Base-by-base conservation (phyloP, 2,888 invertebrate species). In the Stenodema calcarata region DNA sequence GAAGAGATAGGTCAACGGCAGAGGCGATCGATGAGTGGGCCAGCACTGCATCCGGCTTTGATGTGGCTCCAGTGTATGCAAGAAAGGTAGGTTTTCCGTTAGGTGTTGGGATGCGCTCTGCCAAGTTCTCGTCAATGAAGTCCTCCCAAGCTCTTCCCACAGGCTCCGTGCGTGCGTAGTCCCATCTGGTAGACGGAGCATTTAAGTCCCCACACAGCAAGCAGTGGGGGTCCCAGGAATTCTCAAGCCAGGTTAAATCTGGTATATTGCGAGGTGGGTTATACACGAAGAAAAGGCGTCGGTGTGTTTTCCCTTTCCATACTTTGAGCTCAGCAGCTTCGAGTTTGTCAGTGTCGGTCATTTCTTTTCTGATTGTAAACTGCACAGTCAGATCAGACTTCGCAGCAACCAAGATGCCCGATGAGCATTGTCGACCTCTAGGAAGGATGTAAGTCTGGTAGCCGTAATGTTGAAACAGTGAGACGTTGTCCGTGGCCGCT, bases 401-500 rank as follows among this genome's bases (percentile, higher is more conserved):
- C 35, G 78, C 78, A 35, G 78, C 78, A 12, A 78, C 35, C 16
- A 78, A n/a, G n/a, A 78, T 44, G 12, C 78, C 78, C 7, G 78
- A 78, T 41, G 78, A 35, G 78, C 35, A 35, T 42, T 78, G 42
- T 11, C 78, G 41, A 27, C 27, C 16, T 41, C 78, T 41, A 27
- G 35, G 78, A 44, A 78, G 42, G 7, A 78, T 18, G 18, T 78
- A 78, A 9, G 78, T 78, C 42, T 78, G 78, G 78, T 78, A 78
- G 78, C 78, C 78, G 16, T 78, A n/a, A 16, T 9, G 11, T 35
- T 42, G 78, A n/a, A 78, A 78, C 12, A 42, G 44, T 42, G 11
- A 7, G 14, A 78, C 12, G 42, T 16, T 44, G 27, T 78, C 78
- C 14, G 78, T 35, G 42, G 14, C 42, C 7, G 78, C 44, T 78